These are phyloP conservation scores for Brachionus calyciflorus DNA, from an alignment of 1,140 invertebrate genomes.

Conservation along the genomic window DNA sequence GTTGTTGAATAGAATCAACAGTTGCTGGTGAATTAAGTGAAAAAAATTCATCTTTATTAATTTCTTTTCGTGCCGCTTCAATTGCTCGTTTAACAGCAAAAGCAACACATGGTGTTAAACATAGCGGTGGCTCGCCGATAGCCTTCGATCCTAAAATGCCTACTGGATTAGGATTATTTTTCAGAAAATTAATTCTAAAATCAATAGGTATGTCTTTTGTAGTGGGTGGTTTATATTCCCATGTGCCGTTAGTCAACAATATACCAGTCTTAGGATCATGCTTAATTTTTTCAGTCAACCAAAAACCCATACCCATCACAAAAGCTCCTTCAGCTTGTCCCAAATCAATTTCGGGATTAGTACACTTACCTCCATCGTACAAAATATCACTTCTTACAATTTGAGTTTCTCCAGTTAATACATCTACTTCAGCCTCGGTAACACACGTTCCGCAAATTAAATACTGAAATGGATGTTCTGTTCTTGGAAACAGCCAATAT, in stretches of 20 bases:
- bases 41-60: neutral
- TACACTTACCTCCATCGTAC: constrained; percentile 13
- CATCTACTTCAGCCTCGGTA: constrained; percentile 63
- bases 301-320: constrained; percentile 80
- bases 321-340: constrained; percentile 67
- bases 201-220: constrained; percentile 80
- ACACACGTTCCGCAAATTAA: constrained; percentile 53
- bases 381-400: constrained; percentile 45
- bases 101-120: constrained; percentile 31
- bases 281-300: constrained; percentile 71
- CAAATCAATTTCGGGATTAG: constrained; percentile 27
- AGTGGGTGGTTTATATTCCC: constrained; percentile 77
- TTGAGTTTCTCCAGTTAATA: constrained; percentile 61
- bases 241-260: constrained; percentile 73
- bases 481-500: constrained; percentile 33
- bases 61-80: constrained; percentile 31
- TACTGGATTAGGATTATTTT: constrained; percentile 68
- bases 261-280: constrained; percentile 68
- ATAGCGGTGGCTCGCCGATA: constrained; percentile 45
- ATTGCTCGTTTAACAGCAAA: constrained; percentile 46
- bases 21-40: constrained; percentile 45
- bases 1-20: constrained; percentile 43
- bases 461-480: neutral
- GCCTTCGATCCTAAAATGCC: constrained; percentile 35
- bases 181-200: constrained; percentile 72